phyloP scores from a whole-genome alignment of 2,113 vertebrate species.

The Sialia sialis region DNA sequence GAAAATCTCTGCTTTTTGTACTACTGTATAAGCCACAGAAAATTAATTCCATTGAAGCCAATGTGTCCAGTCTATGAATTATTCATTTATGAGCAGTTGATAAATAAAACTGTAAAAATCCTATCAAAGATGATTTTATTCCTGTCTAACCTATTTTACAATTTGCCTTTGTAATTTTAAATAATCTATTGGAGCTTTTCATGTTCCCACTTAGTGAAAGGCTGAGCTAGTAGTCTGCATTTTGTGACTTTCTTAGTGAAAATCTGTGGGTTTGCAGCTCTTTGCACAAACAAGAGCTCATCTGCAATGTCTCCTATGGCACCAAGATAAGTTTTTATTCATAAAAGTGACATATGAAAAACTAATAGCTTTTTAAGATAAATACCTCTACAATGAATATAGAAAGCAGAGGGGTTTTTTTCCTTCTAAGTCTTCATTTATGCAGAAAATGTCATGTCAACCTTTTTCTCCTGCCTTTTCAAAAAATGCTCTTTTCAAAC shows the following conservation, averaged over 20 bases:
- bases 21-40: background rate
- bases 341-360: conserved; percentile 37
- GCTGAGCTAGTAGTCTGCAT: background rate
- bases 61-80: background rate
- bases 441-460: conserved; percentile 48
- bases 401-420: background rate
- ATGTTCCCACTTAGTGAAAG: background rate
- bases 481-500: conserved; percentile 51
- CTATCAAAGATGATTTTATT: background rate
- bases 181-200: background rate
- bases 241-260: background rate
- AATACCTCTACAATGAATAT: conserved; percentile 21
- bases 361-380: conserved; percentile 22
- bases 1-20: background rate
- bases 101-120: background rate
- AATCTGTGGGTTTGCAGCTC: background rate
- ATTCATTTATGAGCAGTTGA: background rate
- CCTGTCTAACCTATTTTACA: background rate
- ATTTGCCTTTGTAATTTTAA: background rate
- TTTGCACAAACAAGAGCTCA: conserved; percentile 36
- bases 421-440: background rate
- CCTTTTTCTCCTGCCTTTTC: conserved; percentile 37
- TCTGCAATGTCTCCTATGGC: conserved; percentile 1
- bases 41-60: background rate
- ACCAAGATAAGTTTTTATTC: conserved; percentile 1